Base-by-base conservation (phyloP, 2,797 vertebrate species). In the Argentina silus region DNA sequence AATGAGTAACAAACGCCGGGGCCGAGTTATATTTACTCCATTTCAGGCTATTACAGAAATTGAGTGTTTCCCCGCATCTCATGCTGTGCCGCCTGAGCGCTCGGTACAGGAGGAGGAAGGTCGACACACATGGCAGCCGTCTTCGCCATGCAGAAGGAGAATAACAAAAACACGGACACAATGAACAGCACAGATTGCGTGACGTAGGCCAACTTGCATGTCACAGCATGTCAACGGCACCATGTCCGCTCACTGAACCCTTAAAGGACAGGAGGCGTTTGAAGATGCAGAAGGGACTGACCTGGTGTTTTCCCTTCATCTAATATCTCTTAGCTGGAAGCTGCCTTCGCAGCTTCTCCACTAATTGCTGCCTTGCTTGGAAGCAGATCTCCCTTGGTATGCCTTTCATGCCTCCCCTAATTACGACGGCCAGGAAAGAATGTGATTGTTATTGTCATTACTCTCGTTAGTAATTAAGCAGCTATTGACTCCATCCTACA, bases 41-140 rank as follows among this genome's bases (percentile, higher is more conserved):
- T 91, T 92, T 88, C 85, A 83, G 85, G 86, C 88, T 82, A 88
- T 91, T 90, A 90, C 82, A 85, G 88, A 88, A 91, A 91, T 89
- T 86, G 87, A 89, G 84, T 83, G 88, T 91, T 91, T 90, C 86
- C 87, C 79, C 79, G 73, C 19, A 77, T 84, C 80, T 87, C 86
- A 84, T 17, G 80, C 86, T 83, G 87, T 59, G 86, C 81, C 71
- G 15, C 56, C 80, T 72, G 84, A 83, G 87, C 50, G 85, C 80
- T 78, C 85, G 81, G 84, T 84, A 70, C 76, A 75, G 75, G 81
- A 88, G 85, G 82, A 81, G 85, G 84, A 80, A 85, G 86, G 86
- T 84, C 89, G 87, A 75, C 68, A 89, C 89, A 86, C 83, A 88
- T 87, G 85, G 84, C 85, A 87, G 86, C 80, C 78, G 36, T 55